Percentiles rank a stretch among this genome's conserved stretches.
Evolutionary conservation across 2,888 invertebrate species (phyloP).

Genomic region (Rhodophaea formosa): DNA sequence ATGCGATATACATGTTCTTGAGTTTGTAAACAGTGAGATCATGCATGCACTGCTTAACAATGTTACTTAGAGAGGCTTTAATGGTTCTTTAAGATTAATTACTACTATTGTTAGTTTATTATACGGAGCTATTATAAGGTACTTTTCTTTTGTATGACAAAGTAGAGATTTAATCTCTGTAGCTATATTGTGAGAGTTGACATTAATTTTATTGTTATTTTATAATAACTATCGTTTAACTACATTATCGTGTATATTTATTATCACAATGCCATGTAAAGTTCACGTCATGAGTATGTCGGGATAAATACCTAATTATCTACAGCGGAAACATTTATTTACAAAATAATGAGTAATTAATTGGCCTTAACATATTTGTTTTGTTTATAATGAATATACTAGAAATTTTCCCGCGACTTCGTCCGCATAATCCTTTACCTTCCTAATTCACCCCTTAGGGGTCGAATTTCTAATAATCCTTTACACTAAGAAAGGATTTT

Average conservation of each 20-base stretch:
- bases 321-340: too few species aligned
- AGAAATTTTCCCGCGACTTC: too few species aligned
- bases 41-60: constrained; percentile 25
- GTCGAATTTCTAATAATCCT: too few species aligned
- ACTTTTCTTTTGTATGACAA: neutral
- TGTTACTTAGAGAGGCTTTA: constrained; percentile 13
- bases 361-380: too few species aligned
- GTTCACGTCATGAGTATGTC: too few species aligned
- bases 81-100: neutral
- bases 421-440: too few species aligned
- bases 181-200: neutral
- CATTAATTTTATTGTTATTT: neutral
- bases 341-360: too few species aligned
- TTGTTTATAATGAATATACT: too few species aligned
- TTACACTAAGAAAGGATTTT: too few species aligned
- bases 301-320: too few species aligned
- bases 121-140: neutral
- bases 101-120: neutral
- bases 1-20: constrained; percentile 31
- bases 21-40: constrained; percentile 32
- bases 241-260: neutral
- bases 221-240: neutral
- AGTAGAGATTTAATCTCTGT: neutral
- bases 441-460: too few species aligned
- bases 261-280: too few species aligned